These are phyloP conservation scores for Lomographa bimaculata DNA, from an alignment of 2,888 invertebrate genomes.

Conservation along the genomic window DNA sequence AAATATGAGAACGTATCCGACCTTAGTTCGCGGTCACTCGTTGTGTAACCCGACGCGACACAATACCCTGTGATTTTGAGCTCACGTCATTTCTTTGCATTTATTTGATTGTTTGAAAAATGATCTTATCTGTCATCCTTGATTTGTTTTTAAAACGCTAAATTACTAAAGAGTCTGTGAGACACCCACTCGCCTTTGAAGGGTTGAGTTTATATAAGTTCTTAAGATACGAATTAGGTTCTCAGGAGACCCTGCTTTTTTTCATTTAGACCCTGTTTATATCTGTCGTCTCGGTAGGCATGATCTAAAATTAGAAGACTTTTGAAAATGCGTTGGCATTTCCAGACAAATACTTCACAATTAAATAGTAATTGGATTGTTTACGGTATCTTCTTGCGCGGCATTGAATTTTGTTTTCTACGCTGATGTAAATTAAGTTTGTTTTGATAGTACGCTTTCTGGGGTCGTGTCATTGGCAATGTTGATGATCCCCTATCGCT, in stretches of 20 bases:
- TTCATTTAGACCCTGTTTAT: too few species aligned
- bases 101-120: slow-evolving; percentile 51
- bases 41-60: slow-evolving; percentile 74
- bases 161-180: slow-evolving; percentile 3
- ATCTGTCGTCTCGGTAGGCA: too few species aligned
- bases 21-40: slow-evolving; percentile 77
- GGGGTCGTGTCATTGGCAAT: slow-evolving; percentile 58
- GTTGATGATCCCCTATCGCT: slow-evolving; percentile 51
- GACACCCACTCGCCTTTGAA: slow-evolving; percentile 3
- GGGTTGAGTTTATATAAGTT: slow-evolving; percentile 4
- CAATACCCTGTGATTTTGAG: slow-evolving; percentile 63
- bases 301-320: too few species aligned
- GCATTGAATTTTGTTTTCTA: slow-evolving; percentile 21
- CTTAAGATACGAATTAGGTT: not conserved
- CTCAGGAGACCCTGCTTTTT: too few species aligned
- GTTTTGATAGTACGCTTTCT: slow-evolving; percentile 27
- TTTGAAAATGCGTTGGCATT: slow-evolving; percentile 10
- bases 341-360: slow-evolving; percentile 19
- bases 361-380: slow-evolving; percentile 26
- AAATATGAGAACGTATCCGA: slow-evolving; percentile 81
- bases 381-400: slow-evolving; percentile 15
- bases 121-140: slow-evolving; percentile 32
- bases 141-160: slow-evolving; percentile 35
- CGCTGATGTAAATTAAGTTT: slow-evolving; percentile 6
- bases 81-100: slow-evolving; percentile 47